phyloP scores from a whole-genome alignment of 2,888 invertebrate genomes.

The Philopedon plagiatum region DNA sequence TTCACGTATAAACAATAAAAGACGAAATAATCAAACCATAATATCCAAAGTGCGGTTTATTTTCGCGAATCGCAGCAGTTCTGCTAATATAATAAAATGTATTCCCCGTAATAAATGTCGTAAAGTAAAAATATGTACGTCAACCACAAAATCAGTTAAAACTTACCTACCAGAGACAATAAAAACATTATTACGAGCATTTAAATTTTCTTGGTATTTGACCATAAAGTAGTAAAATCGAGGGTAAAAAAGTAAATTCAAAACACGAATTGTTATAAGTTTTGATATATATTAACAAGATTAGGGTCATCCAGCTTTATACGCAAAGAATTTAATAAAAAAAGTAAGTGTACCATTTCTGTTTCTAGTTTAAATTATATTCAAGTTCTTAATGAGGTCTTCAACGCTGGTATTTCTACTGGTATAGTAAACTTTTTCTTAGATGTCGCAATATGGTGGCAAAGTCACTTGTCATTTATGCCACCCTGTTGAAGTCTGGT shows the following conservation, averaged over 20 bases:
- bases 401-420: too few relatives aligned
- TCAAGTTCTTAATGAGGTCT: too few relatives aligned
- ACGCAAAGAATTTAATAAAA: too few relatives aligned
- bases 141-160: constrained; percentile 40
- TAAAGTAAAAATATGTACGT: constrained; percentile 35
- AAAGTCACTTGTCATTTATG: too few relatives aligned
- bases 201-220: constrained; percentile 24
- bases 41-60: constrained; percentile 34
- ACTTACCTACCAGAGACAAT: constrained; percentile 20
- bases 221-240: constrained; percentile 17
- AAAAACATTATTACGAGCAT: constrained; percentile 21
- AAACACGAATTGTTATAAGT: not conserved
- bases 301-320: too few relatives aligned
- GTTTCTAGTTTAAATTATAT: too few relatives aligned
- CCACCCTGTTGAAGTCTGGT: too few relatives aligned
- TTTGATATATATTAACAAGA: not conserved
- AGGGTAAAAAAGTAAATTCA: constrained; percentile 1
- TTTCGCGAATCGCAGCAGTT: constrained; percentile 23
- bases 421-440: too few relatives aligned
- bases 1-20: constrained; percentile 41
- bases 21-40: constrained; percentile 31
- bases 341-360: too few relatives aligned
- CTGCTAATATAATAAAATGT: constrained; percentile 39
- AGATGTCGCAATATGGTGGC: too few relatives aligned
- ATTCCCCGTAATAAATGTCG: constrained; percentile 26